Evolutionary conservation across 2,888 invertebrate species (phyloP).

Genomic region (Lissonota sp.): DNA sequence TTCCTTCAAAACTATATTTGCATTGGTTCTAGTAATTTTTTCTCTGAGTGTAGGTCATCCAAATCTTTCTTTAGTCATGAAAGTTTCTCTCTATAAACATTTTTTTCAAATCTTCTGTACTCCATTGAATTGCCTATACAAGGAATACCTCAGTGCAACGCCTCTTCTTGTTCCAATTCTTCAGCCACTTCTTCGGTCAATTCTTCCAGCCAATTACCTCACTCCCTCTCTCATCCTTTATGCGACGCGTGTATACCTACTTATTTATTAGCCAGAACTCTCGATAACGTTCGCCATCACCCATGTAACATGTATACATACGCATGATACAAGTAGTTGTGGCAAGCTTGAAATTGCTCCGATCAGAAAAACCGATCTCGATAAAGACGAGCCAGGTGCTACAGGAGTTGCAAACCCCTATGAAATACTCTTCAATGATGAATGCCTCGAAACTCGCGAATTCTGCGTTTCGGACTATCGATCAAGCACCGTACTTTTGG

Average conservation of each 20-base stretch:
- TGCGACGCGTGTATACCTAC: constrained; percentile 44
- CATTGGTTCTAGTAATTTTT: too few species aligned
- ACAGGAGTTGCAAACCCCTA: constrained; percentile 12
- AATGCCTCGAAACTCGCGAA: constrained; percentile 74
- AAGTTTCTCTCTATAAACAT: too few species aligned
- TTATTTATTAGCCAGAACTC: constrained; percentile 31
- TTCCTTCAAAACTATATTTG: too few species aligned
- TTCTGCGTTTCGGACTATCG: constrained; percentile 78
- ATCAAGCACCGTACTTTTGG: constrained; percentile 71
- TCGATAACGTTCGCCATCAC: constrained; percentile 42
- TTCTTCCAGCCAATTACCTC: constrained; percentile 29
- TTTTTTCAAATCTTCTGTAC: too few species aligned
- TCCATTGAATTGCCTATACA: too few species aligned
- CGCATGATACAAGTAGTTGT: constrained; percentile 8
- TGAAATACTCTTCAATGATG: constrained; percentile 71
- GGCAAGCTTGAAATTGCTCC: constrained; percentile 44
- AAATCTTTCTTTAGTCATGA: too few species aligned
- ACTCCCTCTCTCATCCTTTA: constrained; percentile 35
- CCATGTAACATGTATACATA: not conserved
- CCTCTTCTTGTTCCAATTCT: not conserved
- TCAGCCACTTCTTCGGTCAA: not conserved
- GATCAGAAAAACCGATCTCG: constrained; percentile 55
- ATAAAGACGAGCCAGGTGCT: constrained; percentile 64
- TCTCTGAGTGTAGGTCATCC: too few species aligned
- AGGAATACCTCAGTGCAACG: not conserved